Base-by-base conservation (phyloP, 2,888 invertebrate species). In the Lapara coniferarum region DNA sequence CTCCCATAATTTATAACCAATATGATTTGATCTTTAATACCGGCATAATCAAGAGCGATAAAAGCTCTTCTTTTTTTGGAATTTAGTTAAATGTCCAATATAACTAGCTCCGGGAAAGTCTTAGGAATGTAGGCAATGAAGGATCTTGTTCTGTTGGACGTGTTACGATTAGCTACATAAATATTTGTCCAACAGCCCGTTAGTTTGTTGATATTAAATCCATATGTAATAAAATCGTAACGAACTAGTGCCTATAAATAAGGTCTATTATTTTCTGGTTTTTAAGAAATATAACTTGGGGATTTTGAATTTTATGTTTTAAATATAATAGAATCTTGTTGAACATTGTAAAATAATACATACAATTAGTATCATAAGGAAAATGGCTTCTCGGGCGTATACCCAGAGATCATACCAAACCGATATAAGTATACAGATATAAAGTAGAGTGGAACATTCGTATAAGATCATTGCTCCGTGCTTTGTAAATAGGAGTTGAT, bases 131-230 rank as follows among this genome's bases (percentile, higher is more conserved):
- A 46, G 6, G 13, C 7, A 16, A 1, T 19, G 10, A 49, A 2
- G 63, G 63, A 13, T 19, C 46, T 46, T 19, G 13, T 63, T 12
- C 19, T 19, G 16, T 8, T 63, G 46, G 63, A 49, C 19, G n/a
- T 3, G 5, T 46, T 6, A 16, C 52, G 19, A 66, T 63, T 66
- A 69, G 55, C 69, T 46, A 55, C 66, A 69, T 69, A 55, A 69
- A 69, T 66, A 63, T 69, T 69, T 69, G 69, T 69, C 55, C 66
- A 69, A 63, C 46, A 66, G 44, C n/a, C 69, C 69, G 69, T 69
- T 69, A 69, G 63, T 55, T 58, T 63, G 53, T 68, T 59, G 52
- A 53, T 63, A 69, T 69, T 68, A 66, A 55, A 63, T 69, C n/a
- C 51, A 66, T 69, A 66, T 53, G 63, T 63, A 63, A 63, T 63